Evolutionary conservation across 2,113 vertebrate genomes (phyloP).

Genomic region (Dendrocopos noguchii): DNA sequence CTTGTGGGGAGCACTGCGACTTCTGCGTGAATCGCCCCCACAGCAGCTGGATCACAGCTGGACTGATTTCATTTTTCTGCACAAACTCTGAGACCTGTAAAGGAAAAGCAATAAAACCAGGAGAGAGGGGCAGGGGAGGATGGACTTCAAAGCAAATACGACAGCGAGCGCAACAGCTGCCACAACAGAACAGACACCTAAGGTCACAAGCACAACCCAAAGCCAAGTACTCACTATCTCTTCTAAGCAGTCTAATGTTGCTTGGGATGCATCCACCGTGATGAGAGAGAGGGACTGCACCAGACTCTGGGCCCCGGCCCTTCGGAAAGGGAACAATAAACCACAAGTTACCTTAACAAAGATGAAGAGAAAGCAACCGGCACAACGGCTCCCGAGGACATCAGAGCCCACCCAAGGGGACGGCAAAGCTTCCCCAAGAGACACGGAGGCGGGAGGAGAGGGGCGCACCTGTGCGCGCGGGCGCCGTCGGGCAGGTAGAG

Average conservation of each 20-base stretch:
- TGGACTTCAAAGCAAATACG: neutral
- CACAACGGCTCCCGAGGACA: neutral
- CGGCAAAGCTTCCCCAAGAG: neutral
- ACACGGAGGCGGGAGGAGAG: rapidly evolving
- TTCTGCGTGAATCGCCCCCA: slow-evolving; percentile 91
- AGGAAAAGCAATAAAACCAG: neutral
- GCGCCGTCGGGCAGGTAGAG: slow-evolving; percentile 87
- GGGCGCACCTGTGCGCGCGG: slow-evolving; percentile 82
- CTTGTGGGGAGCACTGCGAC: slow-evolving; percentile 75
- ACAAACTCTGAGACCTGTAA: slow-evolving; percentile 92
- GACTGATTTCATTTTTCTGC: slow-evolving; percentile 83
- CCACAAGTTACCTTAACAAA: neutral
- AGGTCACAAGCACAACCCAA: neutral
- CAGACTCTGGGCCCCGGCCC: slow-evolving; percentile 85
- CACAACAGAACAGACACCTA: neutral
- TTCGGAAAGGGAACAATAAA: slow-evolving; percentile 46
- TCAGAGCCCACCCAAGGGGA: neutral
- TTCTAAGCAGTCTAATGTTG: slow-evolving; percentile 90
- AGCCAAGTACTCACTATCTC: slow-evolving; percentile 88
- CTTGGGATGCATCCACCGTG: slow-evolving; percentile 87
- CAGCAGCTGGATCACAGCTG: slow-evolving; percentile 87
- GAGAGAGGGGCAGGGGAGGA: neutral
- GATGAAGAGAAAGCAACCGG: neutral
- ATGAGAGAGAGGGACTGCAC: slow-evolving; percentile 89
- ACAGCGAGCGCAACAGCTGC: neutral